phyloP scores from a whole-genome alignment of 2,888 invertebrate species.

The Melanostoma scalare region DNA sequence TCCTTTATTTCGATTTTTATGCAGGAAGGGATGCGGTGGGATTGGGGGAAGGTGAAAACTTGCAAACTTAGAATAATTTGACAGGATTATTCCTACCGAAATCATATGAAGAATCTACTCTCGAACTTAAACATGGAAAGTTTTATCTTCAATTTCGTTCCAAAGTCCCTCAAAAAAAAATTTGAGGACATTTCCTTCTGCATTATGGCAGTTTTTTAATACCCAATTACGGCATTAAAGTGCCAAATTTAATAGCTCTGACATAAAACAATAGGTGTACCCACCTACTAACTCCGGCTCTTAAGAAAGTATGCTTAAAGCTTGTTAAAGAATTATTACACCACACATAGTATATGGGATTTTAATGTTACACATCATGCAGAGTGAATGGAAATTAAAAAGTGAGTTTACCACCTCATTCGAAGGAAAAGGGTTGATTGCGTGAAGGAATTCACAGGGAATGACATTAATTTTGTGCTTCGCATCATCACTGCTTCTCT shows the following conservation, averaged over 20 bases:
- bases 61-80: slow-evolving; percentile 5
- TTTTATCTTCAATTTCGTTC: too few relatives aligned
- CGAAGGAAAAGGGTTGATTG: not conserved
- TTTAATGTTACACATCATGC: not conserved
- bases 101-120: not conserved
- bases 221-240: not conserved
- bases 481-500: not conserved
- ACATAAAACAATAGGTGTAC: not conserved
- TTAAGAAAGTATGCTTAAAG: not conserved
- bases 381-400: not conserved
- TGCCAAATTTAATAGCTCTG: not conserved
- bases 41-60: slow-evolving; percentile 6
- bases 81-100: slow-evolving; percentile 1
- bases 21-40: not conserved
- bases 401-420: not conserved
- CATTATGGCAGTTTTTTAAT: not conserved
- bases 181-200: too few relatives aligned
- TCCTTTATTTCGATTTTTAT: slow-evolving; percentile 2
- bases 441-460: slow-evolving; percentile 14
- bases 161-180: not conserved
- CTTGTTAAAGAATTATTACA: not conserved
- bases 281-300: not conserved
- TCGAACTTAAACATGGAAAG: too few relatives aligned
- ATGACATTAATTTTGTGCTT: slow-evolving; percentile 6
- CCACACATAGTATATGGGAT: not conserved